These are phyloP conservation scores for Mactra quadrangularis DNA, from an alignment of 1,140 invertebrate genomes.

Conservation along the genomic window DNA sequence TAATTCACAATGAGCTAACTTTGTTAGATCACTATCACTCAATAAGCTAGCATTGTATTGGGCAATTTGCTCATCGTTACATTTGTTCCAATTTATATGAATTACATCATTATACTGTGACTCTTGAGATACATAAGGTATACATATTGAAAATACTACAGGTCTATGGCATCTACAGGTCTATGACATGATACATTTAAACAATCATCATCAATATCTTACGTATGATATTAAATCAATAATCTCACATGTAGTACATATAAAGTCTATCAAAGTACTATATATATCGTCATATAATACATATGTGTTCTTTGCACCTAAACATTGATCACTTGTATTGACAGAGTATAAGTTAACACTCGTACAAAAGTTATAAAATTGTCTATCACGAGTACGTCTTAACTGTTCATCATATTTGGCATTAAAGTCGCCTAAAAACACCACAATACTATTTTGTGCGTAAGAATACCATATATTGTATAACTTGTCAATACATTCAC, in stretches of 20 bases:
- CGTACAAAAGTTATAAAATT: background rate
- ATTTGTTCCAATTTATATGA: too few species aligned
- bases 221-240: conserved; percentile 1
- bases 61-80: too few species aligned
- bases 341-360: too few species aligned
- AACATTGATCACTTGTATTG: too few species aligned
- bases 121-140: too few species aligned
- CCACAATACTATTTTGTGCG: background rate
- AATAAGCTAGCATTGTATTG: too few species aligned
- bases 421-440: background rate
- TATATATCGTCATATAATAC: too few species aligned
- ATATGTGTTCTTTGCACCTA: too few species aligned
- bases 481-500: conserved; percentile 26
- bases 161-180: conserved; percentile 24
- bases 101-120: background rate
- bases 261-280: too few species aligned
- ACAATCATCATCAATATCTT: conserved; percentile 9
- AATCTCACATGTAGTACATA: background rate
- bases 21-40: too few species aligned
- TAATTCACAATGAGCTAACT: too few species aligned
- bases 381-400: background rate
- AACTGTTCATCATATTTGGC: background rate
- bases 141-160: background rate
- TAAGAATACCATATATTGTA: conserved; percentile 3
- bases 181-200: conserved; percentile 1